phyloP scores from a whole-genome alignment of 2,888 invertebrate species.

The Oscheius sp. region DNA sequence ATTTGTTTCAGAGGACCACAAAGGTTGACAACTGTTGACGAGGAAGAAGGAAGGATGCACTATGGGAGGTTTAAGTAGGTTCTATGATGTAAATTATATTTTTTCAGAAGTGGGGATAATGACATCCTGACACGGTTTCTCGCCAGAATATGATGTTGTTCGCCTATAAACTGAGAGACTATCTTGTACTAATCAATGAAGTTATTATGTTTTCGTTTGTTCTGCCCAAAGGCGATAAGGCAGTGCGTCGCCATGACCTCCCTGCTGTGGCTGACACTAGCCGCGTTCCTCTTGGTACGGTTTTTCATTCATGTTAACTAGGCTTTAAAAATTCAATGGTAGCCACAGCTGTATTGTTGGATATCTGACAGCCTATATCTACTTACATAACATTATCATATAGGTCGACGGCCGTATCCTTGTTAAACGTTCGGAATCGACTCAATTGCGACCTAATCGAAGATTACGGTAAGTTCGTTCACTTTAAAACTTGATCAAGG shows the following conservation, averaged over 20 bases:
- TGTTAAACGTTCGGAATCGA: no score
- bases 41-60: not conserved
- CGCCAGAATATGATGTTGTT: conserved; percentile 2
- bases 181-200: conserved; percentile 20
- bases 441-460: no score
- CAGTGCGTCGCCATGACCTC: conserved; percentile 29
- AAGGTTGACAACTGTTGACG: not conserved
- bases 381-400: no score
- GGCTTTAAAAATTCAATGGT: not conserved
- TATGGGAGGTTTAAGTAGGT: conserved; percentile 19
- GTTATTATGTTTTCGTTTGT: conserved; percentile 21
- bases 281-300: conserved; percentile 23
- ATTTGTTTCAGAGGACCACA: not conserved
- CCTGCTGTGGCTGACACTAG: conserved; percentile 26
- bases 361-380: no score
- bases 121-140: conserved; percentile 20
- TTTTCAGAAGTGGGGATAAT: conserved; percentile 20
- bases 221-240: conserved; percentile 21
- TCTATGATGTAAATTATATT: not conserved
- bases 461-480: no score
- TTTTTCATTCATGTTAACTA: not conserved
- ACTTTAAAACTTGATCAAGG: no score
- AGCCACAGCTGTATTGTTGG: no score
- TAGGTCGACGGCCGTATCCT: no score
- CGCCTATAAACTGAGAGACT: conserved; percentile 2